Conservation (phyloP, 2,888 invertebrate genomes). For the Dione vanillae region DNA sequence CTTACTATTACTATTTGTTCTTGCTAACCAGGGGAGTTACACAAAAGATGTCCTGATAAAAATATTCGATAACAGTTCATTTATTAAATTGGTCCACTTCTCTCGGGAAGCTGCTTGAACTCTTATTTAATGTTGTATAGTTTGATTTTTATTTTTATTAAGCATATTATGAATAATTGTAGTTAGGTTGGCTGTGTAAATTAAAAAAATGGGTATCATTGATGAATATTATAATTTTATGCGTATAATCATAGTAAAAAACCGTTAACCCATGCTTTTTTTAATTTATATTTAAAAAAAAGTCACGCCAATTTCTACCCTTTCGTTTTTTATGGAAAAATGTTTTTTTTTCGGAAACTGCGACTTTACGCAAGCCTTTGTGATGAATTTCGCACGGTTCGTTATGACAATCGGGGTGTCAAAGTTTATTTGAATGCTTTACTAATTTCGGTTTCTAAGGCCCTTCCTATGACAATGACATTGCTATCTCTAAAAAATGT, state of each 20-base stretch:
- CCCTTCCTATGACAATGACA: conserved; percentile 66
- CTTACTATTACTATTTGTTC: conserved; percentile 55
- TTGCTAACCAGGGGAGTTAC: conserved; percentile 31
- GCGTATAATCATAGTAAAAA: conserved; percentile 29
- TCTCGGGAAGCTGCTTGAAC: conserved; percentile 38
- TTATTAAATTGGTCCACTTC: conserved; percentile 51
- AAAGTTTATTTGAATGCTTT: conserved; percentile 73
- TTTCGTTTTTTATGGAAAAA: conserved; percentile 58
- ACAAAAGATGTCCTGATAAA: conserved; percentile 77
- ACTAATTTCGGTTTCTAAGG: conserved; percentile 78
- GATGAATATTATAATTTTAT: conserved; percentile 8
- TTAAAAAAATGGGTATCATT: conserved; percentile 1
- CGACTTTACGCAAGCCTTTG: conserved; percentile 58
- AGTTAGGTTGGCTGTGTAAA: not conserved
- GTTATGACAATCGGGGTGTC: conserved; percentile 68
- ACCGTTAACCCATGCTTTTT: conserved; percentile 43
- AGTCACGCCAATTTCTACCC: conserved; percentile 52
- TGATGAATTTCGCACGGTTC: conserved; percentile 80
- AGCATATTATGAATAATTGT: not conserved
- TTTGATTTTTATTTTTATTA: conserved; percentile 15
- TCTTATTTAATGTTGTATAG: conserved; percentile 28
- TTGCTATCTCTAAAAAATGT: conserved; percentile 65
- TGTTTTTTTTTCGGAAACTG: conserved; percentile 51
- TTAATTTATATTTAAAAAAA: conserved; percentile 32
- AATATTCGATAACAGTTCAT: conserved; percentile 56